Evolutionary conservation across 2,797 vertebrate species (phyloP).

Genomic region (Gymnopithys bicolor): DNA sequence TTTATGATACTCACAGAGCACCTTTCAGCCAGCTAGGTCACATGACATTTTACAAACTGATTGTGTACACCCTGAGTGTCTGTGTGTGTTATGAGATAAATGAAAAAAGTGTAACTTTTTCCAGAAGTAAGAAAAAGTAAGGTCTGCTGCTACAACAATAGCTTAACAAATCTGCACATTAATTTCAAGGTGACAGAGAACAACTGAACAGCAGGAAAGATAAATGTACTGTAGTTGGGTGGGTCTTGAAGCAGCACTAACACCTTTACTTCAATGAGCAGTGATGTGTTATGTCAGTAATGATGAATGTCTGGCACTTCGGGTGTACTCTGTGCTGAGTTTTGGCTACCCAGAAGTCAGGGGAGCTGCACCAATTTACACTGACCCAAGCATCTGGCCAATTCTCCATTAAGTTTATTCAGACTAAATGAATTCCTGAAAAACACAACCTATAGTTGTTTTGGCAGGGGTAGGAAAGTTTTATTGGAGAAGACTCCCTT

Average conservation of each 20-base stretch:
- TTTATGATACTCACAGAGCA: conserved; percentile 36
- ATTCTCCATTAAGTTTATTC: not conserved
- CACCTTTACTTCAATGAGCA: not conserved
- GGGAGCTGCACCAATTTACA: not conserved
- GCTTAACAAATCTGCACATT: not conserved
- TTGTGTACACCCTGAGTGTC: not conserved
- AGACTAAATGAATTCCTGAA: conserved; percentile 5
- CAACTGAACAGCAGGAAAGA: not conserved
- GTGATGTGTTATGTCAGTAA: not conserved
- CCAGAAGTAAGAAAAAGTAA: not conserved
- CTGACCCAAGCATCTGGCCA: not conserved
- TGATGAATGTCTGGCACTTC: not conserved
- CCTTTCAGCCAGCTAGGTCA: conserved; percentile 29
- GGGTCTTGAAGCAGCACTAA: conserved; percentile 2
- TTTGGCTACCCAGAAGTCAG: not conserved
- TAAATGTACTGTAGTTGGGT: not conserved
- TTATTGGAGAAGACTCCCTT: not conserved
- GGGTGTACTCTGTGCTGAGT: not conserved
- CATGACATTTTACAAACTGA: not conserved
- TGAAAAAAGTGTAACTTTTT: not conserved
- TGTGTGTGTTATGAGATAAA: not conserved
- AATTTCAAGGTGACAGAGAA: not conserved
- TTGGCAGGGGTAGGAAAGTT: conserved; percentile 1
- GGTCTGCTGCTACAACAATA: not conserved
- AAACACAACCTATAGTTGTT: not conserved